phyloP scores from a whole-genome alignment of 2,888 invertebrate species.

The Apoderus coryli region DNA sequence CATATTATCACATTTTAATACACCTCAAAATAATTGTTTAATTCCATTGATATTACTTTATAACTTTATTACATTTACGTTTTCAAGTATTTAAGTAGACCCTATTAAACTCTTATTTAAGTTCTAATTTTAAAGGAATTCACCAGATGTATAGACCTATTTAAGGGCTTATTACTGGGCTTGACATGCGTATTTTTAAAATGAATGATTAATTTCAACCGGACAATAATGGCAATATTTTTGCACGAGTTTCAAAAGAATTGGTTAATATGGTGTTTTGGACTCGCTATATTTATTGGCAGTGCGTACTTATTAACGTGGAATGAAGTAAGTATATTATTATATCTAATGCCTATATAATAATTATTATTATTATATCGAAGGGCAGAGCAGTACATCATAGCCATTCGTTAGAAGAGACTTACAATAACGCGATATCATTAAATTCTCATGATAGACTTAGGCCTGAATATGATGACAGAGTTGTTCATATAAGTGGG shows the following conservation, averaged over 20 bases:
- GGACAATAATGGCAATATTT: conserved; percentile 23
- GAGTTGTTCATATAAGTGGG: conserved; percentile 64
- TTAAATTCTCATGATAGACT: conserved; percentile 34
- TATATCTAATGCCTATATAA: neutral
- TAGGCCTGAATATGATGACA: conserved; percentile 51
- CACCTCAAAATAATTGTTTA: too few species aligned
- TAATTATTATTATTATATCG: conserved; percentile 14
- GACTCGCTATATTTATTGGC: conserved; percentile 46
- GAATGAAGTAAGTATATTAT: conserved; percentile 55
- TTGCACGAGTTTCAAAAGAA: conserved; percentile 47
- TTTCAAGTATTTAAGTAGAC: too few species aligned
- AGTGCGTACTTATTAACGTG: conserved; percentile 62
- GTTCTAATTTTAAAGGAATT: too few species aligned
- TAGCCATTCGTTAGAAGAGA: conserved; percentile 65
- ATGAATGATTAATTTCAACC: too few species aligned
- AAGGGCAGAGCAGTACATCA: conserved; percentile 69
- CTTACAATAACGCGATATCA: conserved; percentile 44
- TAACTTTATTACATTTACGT: too few species aligned
- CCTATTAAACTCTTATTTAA: too few species aligned
- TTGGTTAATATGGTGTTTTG: conserved; percentile 60
- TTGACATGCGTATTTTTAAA: too few species aligned
- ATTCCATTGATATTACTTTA: too few species aligned
- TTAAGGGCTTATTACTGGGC: too few species aligned
- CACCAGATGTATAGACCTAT: too few species aligned
- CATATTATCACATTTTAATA: too few species aligned